Conservation (phyloP, 2,797 vertebrate genomes). For the Acanthurus leucopareius region DNA sequence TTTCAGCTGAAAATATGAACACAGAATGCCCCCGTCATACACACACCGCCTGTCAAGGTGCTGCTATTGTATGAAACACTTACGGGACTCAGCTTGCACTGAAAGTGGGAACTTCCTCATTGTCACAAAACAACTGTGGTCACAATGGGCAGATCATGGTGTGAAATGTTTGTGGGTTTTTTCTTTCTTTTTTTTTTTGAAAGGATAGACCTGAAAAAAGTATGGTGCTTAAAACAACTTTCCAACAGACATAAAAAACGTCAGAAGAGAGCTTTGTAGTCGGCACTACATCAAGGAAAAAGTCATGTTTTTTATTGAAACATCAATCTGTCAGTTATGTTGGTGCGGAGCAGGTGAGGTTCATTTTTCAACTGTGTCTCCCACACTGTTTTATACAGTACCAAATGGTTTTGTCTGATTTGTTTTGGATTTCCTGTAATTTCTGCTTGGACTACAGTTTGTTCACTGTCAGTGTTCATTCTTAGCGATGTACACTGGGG, state of each 20-base stretch:
- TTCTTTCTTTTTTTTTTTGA: no score
- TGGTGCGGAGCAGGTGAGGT: neutral
- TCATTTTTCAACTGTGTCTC: neutral
- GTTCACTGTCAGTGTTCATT: neutral
- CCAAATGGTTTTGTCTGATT: neutral
- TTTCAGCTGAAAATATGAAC: slow-evolving; percentile 39
- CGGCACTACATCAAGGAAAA: neutral
- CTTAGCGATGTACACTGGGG: no score
- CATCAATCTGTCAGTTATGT: neutral
- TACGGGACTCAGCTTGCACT: slow-evolving; percentile 31
- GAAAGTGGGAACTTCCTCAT: slow-evolving; percentile 2
- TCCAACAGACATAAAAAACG: neutral
- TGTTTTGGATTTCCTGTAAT: neutral
- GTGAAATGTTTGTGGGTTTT: slow-evolving; percentile 17
- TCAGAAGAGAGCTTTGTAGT: neutral
- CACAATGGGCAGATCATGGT: slow-evolving; percentile 16
- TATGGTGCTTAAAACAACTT: neutral
- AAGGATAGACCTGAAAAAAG: slow-evolving; percentile 11
- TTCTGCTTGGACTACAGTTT: neutral
- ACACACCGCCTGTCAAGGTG: slow-evolving; percentile 38
- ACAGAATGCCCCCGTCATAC: slow-evolving; percentile 35
- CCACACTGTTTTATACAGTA: neutral
- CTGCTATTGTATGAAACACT: slow-evolving; percentile 40
- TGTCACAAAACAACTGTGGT: slow-evolving; percentile 18
- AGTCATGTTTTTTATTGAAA: neutral